Evolutionary conservation across 2,113 vertebrate species (phyloP).

Genomic region (Stegastes partitus): DNA sequence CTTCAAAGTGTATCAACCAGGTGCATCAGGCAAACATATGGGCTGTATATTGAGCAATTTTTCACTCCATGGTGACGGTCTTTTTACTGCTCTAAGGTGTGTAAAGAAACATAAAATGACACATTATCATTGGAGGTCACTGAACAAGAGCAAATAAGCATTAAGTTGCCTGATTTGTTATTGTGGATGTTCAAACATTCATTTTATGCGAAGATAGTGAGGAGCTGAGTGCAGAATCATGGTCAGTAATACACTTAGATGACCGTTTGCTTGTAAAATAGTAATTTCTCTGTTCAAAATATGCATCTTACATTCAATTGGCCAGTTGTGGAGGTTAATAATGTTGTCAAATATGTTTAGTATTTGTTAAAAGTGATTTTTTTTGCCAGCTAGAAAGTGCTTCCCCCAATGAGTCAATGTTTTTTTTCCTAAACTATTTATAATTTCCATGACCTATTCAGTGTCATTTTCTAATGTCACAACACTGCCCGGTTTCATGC

Average conservation of each 20-base stretch:
- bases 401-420: too few relatives aligned
- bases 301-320: too few relatives aligned
- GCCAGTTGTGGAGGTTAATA: too few relatives aligned
- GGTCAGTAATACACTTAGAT: not conserved
- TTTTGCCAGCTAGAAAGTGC: too few relatives aligned
- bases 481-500: too few relatives aligned
- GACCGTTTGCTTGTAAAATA: not conserved
- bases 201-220: conserved; percentile 14
- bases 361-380: too few relatives aligned
- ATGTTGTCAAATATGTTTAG: too few relatives aligned
- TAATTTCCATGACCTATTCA: too few relatives aligned
- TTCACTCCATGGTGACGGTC: not conserved
- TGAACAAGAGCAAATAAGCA: conserved; percentile 18
- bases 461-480: too few relatives aligned
- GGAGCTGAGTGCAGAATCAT: conserved; percentile 5
- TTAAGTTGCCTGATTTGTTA: conserved; percentile 19
- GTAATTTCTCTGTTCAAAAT: too few relatives aligned
- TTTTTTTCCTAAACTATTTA: too few relatives aligned
- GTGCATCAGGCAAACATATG: conserved; percentile 9
- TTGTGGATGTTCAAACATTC: not conserved
- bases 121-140: conserved; percentile 6
- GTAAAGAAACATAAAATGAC: not conserved
- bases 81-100: not conserved
- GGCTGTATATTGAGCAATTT: not conserved
- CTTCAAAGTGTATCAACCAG: not conserved